phyloP scores from a whole-genome alignment of 2,888 invertebrate species.

The Noctua janthina region DNA sequence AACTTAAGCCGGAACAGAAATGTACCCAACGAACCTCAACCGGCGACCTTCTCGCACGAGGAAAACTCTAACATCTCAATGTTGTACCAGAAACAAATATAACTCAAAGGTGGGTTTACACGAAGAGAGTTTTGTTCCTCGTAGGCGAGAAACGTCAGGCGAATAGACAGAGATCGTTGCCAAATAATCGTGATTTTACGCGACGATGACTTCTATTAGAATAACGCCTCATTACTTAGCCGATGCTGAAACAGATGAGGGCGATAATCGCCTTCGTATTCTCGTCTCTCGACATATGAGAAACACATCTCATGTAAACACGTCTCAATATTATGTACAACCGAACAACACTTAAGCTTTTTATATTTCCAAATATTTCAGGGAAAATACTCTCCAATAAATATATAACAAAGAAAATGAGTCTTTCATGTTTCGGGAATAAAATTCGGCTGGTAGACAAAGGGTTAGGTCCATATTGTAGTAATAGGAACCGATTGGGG shows the following conservation, averaged over 20 bases:
- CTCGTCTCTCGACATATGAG: background rate
- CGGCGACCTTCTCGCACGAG: constrained; percentile 17
- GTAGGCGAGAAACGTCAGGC: background rate
- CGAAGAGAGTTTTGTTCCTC: background rate
- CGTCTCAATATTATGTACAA: constrained; percentile 11
- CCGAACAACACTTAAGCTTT: constrained; percentile 55
- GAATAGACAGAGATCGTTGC: background rate
- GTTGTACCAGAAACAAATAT: constrained; percentile 36
- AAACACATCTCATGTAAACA: constrained; percentile 9
- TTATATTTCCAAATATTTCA: constrained; percentile 41
- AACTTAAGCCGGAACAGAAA: constrained; percentile 36
- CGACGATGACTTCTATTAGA: background rate
- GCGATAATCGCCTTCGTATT: background rate
- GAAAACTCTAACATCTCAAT: constrained; percentile 42
- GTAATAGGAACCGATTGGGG: constrained; percentile 63
- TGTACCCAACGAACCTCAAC: constrained; percentile 39
- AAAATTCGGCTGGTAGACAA: constrained; percentile 65
- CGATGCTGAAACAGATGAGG: background rate
- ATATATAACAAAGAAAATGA: constrained; percentile 42
- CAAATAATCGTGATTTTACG: background rate
- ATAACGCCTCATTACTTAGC: background rate
- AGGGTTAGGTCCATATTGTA: constrained; percentile 66
- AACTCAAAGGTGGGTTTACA: background rate
- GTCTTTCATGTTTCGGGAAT: constrained; percentile 58
- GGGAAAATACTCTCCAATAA: constrained; percentile 56